A percentile compares a stretch with the other conserved stretches of the same genome.
Evolutionary conservation across 64 coral and sea anemone species (phyloP).

Genomic region (Montipora foliosa): DNA sequence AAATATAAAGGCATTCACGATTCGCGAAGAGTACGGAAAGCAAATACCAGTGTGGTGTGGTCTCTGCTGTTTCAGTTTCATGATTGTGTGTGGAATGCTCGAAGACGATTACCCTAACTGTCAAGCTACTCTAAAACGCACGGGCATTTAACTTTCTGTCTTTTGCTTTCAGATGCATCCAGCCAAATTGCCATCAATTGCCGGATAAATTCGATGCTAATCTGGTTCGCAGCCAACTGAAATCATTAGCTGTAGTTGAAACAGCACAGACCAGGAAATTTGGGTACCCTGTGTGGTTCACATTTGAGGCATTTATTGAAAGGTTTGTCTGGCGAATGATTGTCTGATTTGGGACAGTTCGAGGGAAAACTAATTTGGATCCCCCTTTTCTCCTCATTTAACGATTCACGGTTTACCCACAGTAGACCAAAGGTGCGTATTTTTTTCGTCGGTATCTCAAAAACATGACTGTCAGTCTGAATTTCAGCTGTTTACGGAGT

Average conservation of each 20-base stretch:
- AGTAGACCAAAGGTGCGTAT: no score
- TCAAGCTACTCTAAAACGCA: no score
- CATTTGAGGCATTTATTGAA: slow-evolving; percentile 55
- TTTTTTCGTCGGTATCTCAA: no score
- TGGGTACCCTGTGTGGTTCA: slow-evolving; percentile 53
- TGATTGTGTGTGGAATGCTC: no score
- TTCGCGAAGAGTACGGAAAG: no score
- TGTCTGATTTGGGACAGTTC: no score
- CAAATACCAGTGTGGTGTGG: no score
- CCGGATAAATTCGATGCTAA: slow-evolving; percentile 42
- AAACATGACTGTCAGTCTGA: no score
- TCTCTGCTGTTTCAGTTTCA: no score
- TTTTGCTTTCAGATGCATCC: slow-evolving; percentile 30
- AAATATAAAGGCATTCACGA: no score
- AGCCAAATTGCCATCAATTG: slow-evolving; percentile 21
- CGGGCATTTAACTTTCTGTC: background rate
- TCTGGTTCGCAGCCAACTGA: slow-evolving; percentile 40
- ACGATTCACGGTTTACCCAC: background rate
- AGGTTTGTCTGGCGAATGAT: slow-evolving; percentile 16
- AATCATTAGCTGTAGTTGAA: slow-evolving; percentile 32
- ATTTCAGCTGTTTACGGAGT: no score
- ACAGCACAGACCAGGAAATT: slow-evolving; percentile 25
- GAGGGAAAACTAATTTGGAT: background rate
- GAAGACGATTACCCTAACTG: no score
- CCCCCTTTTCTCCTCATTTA: background rate